phyloP scores from a whole-genome alignment of 2,113 vertebrate genomes.

The Amblyornis subalaris region DNA sequence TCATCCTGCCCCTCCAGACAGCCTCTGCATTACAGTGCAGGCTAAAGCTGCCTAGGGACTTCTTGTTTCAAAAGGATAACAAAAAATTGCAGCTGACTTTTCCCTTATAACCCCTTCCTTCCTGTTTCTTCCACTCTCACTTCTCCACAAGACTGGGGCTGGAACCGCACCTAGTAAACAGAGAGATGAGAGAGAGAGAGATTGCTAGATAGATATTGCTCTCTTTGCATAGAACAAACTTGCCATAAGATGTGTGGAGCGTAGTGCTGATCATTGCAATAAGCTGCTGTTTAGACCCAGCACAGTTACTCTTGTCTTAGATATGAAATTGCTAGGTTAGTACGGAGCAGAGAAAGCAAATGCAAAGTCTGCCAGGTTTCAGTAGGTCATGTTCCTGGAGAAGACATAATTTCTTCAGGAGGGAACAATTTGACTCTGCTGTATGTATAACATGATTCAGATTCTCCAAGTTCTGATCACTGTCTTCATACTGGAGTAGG shows the following conservation, averaged over 20 bases:
- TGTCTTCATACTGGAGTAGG: not conserved
- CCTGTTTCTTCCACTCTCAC: not conserved
- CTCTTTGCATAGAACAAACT: not conserved
- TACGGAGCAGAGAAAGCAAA: not conserved
- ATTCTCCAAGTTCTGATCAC: not conserved
- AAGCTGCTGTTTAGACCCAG: not conserved
- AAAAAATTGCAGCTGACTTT: not conserved
- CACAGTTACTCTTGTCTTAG: not conserved
- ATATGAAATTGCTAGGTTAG: not conserved
- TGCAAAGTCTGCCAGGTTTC: not conserved
- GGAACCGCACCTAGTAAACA: not conserved
- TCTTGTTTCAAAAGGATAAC: not conserved
- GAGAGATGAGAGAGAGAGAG: not conserved
- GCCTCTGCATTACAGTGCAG: not conserved
- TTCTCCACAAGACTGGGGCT: not conserved
- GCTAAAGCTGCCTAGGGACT: not conserved
- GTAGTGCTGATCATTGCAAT: not conserved
- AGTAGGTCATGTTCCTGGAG: not conserved
- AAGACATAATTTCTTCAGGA: not conserved
- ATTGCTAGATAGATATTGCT: not conserved
- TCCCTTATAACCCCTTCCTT: not conserved
- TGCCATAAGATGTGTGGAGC: not conserved
- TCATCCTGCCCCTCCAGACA: slow-evolving; percentile 13
- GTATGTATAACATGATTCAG: not conserved
- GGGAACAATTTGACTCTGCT: not conserved